Evolutionary conservation across 1,140 invertebrate species (phyloP), one percentile per base, ranked within the genome.

Genomic region (Atta colombica): DNA sequence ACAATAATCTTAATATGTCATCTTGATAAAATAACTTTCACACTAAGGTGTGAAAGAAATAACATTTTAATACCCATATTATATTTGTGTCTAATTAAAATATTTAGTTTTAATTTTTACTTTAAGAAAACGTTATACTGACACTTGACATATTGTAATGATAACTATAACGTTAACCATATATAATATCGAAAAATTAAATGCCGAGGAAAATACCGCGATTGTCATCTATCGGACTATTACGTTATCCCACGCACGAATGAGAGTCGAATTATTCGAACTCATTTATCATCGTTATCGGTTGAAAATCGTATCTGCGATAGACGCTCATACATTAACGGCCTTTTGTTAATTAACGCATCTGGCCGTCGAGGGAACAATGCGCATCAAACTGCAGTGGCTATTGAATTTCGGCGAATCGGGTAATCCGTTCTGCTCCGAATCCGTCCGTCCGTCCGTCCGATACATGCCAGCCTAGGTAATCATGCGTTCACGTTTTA

Each of bases 341-440:
- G 71, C 49, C 63, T 71, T 88, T 87, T 88, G 84, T 89, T 92
- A 93, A 93, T 93, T 92, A 92, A 90, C 78, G 66, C 84, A 77
- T 77, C 75, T 75, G 71, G 78, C 61, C 63, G 86, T 78, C 84
- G 74, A 53, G 63, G 53, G 86, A 84, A 87, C 75, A 87, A 92
- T 90, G 65, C 77, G 87, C 87, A 87, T 90, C 89, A 85, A 88
- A 88, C 77, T 87, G 69, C 78, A 71, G 78, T 45, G 69, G 69
- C 80, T 84, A 93, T 92, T 90, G 87, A 92, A 93, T 93, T 93
- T 90, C 86, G 87, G 82, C 75, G 71, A 65, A 74, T 61, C 81
- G 87, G 87, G 89, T 93, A 92, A 93, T 92, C 87, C 81, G 88
- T 89, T 91, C 87, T 85, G 86, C 55, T 89, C 77, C 45, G 75